Evolutionary conservation across 2,113 vertebrate species (phyloP).

Genomic region (Syngnathus typhle): DNA sequence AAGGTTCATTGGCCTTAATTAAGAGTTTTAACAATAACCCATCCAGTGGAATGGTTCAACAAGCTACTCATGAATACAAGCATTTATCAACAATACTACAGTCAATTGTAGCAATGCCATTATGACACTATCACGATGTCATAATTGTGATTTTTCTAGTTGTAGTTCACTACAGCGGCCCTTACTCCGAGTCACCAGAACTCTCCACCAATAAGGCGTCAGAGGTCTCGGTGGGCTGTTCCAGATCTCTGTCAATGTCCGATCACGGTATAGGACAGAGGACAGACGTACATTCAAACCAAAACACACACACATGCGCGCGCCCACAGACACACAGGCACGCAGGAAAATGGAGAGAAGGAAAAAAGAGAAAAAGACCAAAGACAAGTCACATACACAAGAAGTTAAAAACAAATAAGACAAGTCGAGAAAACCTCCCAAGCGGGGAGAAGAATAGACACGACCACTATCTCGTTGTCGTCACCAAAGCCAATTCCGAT

Average conservation of each 20-base stretch:
- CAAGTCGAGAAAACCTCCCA: slow-evolving; percentile 55
- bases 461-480: not conserved
- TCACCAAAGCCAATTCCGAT: not conserved
- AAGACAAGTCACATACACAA: slow-evolving; percentile 71
- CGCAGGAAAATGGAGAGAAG: slow-evolving; percentile 44
- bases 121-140: not conserved
- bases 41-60: not conserved
- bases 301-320: slow-evolving; percentile 16
- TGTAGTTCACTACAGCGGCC: slow-evolving; percentile 61
- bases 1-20: too few relatives aligned
- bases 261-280: slow-evolving; percentile 75
- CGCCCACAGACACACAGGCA: slow-evolving; percentile 32
- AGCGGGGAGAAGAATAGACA: slow-evolving; percentile 36
- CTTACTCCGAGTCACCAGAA: slow-evolving; percentile 87
- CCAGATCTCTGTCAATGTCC: slow-evolving; percentile 86
- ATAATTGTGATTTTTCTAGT: slow-evolving; percentile 20
- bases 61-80: slow-evolving; percentile 4
- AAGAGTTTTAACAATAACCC: too few relatives aligned
- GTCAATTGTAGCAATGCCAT: not conserved
- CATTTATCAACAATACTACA: not conserved
- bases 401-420: slow-evolving; percentile 61
- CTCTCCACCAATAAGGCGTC: slow-evolving; percentile 83
- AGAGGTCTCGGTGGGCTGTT: slow-evolving; percentile 83
- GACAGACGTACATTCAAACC: slow-evolving; percentile 37
- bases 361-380: slow-evolving; percentile 61